Evolutionary conservation across 1,140 invertebrate genomes (phyloP).

Genomic region (Lasaia peninsularis): DNA sequence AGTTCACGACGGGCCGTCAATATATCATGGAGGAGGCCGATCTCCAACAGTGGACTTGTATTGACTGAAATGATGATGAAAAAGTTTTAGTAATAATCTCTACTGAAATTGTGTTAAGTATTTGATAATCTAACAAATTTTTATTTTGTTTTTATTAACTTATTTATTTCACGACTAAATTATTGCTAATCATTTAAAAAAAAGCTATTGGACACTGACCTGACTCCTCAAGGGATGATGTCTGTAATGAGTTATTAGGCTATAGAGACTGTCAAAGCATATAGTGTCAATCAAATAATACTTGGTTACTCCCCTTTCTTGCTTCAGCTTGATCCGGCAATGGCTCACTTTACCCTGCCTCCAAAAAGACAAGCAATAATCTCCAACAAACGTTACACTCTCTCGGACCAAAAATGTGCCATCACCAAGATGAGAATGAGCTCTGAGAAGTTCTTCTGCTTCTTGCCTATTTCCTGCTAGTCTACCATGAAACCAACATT

Average conservation of each 20-base stretch:
- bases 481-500: constrained; percentile 97
- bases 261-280: constrained; percentile 95
- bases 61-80: no score
- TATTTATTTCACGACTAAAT: background rate
- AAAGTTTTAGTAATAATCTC: no score
- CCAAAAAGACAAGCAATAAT: constrained; percentile 97
- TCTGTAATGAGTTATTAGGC: constrained; percentile 94
- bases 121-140: background rate
- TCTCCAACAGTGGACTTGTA: no score
- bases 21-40: no score
- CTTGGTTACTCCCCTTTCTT: constrained; percentile 92
- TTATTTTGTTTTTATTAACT: background rate
- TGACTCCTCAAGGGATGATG: constrained; percentile 90
- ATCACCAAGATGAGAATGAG: constrained; percentile 92
- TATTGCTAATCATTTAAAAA: constrained; percentile 3
- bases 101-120: background rate
- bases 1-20: no score
- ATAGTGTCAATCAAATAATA: constrained; percentile 94
- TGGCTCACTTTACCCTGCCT: constrained; percentile 93
- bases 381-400: constrained; percentile 97
- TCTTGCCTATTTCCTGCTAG: constrained; percentile 84
- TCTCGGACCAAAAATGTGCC: constrained; percentile 97
- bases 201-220: constrained; percentile 66
- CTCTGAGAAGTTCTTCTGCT: constrained; percentile 86
- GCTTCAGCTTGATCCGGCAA: constrained; percentile 93